Evolutionary conservation across 2,888 invertebrate genomes (phyloP), one percentile per base, ranked within the genome.

Genomic region (Dolomedes plantarius): DNA sequence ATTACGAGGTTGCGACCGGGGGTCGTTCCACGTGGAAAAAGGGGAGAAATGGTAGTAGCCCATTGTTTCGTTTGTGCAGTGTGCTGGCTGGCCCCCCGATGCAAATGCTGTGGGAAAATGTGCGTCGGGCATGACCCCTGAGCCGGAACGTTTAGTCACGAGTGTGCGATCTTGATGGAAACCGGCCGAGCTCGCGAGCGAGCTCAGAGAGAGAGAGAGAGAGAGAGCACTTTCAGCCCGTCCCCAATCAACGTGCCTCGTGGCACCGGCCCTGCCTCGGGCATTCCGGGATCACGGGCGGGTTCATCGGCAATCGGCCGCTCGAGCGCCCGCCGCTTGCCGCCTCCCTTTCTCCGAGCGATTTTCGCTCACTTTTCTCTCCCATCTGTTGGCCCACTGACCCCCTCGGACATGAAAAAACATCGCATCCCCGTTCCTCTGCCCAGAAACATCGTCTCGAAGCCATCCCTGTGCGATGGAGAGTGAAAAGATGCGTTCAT

Each of bases 61-160:
- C 67, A 64, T 50, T 72, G 65, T 71, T 72, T 29, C 65, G 16
- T 23, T 68, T 23, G 16, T 68, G 19, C 69, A 32, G n/a, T n/a
- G n/a, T n/a, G n/a, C n/a, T n/a, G n/a, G n/a, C n/a, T 46, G 29
- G 64, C 73, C 64, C 77, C 69, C 65, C 41, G 19, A 65, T 72
- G 64, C 72, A 73, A 79, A 72, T 72, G 72, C 41, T 67, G 69
- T 75, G 83, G 83, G 76, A 85, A 85, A 85, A 65, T 39, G 27
- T 46, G 29, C 32, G 39, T 31, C n/a, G 46, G 50, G 76, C 56
- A 72, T 85, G 83, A 85, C 83, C 83, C 77, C 67, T 77, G 83
- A 85, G 83, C 83, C 83, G 83, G 83, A 85, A 68, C 83, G 77
- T 68, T 85, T 68, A 73, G 83, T 85, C 83, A 85, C 83, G 82